Base-by-base conservation (phyloP, 1,140 invertebrate genomes). In the Drosophila quadrilineata region DNA sequence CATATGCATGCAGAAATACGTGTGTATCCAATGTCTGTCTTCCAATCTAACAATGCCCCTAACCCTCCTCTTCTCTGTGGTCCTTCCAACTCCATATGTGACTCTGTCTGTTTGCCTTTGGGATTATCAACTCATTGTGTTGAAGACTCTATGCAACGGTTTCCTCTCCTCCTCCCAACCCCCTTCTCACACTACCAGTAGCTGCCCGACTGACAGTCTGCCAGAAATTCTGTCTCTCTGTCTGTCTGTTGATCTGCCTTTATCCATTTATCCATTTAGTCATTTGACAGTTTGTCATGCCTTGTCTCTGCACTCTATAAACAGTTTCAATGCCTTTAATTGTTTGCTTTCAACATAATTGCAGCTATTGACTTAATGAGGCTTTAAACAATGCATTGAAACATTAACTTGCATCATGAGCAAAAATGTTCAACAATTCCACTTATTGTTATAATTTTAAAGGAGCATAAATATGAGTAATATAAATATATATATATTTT, bases 111-210 rank as follows among this genome's bases (percentile, higher is more conserved):
- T 66, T 74, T 84, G 71, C 79, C 66, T 68, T 68, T 58, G 74
- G 79, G 79, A 84, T 84, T 84, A 84, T 84, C 79, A 84, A 84
- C 79, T 84, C 79, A 84, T 84, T 85, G 79, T 85, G 59, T 41
- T 56, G 52, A 40, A 54, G 45, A 40, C 31, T 49, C 28, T 31
- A 36, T 28, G 6, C 14, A 5, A 17, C 19, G 29, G 8, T 24
- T 24, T 19, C 5, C 12, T 21, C 31, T 1, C 29, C 19, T 2
- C 19, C 1, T 22, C 17, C 10, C 17, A 33, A 16, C 38, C 17
- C 3, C 4, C 19, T n/a, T 41, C 19, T n/a, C 19, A n/a, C 3
- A n/a, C 17, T 2, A 22, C 14, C 1, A 16, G 33, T 6, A 35
- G 2, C 33, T 16, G n/a, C n/a, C n/a, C n/a, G n/a, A n/a, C n/a